phyloP scores from a whole-genome alignment of 2,888 invertebrate genomes.

The Macaria notata region DNA sequence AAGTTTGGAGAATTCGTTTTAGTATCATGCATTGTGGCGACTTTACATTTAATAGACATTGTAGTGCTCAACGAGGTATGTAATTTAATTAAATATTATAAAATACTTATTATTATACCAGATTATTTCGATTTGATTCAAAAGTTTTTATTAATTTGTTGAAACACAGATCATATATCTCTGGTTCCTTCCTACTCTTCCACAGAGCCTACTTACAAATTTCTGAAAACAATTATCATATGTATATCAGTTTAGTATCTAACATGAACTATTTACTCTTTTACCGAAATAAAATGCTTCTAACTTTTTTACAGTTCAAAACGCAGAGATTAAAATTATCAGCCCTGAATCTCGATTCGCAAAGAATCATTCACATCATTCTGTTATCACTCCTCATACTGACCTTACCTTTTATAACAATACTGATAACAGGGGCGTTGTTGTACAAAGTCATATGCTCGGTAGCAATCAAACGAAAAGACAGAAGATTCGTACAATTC shows the following conservation, averaged over 20 bases:
- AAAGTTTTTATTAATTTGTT: no score
- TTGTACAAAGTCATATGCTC: constrained; percentile 52
- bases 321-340: constrained; percentile 4
- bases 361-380: constrained; percentile 6
- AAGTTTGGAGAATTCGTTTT: constrained; percentile 14
- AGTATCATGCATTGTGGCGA: constrained; percentile 5
- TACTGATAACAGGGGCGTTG: constrained; percentile 40
- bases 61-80: constrained; percentile 13
- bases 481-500: constrained; percentile 65
- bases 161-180: no score
- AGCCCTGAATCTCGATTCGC: constrained; percentile 1
- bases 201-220: no score
- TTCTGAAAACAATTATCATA: no score
- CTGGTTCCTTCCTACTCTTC: no score
- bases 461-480: constrained; percentile 47
- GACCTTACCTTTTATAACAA: constrained; percentile 14
- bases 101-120: no score
- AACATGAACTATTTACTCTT: no score
- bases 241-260: no score
- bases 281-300: no score
- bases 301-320: constrained; percentile 8
- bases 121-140: no score
- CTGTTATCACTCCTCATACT: constrained; percentile 41
- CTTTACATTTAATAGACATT: constrained; percentile 7
- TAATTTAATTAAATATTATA: background rate